phyloP scores from a whole-genome alignment of 2,797 vertebrate genomes.

The Catamblyrhynchus diadema region DNA sequence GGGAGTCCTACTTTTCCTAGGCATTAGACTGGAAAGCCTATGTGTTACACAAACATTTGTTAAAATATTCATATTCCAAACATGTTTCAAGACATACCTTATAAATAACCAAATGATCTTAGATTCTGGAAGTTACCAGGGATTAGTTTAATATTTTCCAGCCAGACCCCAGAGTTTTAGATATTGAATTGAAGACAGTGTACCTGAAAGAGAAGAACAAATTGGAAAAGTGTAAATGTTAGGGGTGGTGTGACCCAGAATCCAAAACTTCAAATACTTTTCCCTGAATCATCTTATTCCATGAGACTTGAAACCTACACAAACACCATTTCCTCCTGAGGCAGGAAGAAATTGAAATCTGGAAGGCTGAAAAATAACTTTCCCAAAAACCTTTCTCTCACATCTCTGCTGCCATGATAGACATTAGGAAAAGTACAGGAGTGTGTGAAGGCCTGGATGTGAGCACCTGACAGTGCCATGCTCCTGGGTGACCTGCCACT shows the following conservation, averaged over 20 bases:
- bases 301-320: not conserved
- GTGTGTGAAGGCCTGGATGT: not conserved
- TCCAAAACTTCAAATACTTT: not conserved
- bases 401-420: not conserved
- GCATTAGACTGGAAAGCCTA: not conserved
- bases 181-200: not conserved
- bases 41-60: not conserved
- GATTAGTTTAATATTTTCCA: not conserved
- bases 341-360: not conserved
- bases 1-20: not conserved
- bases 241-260: not conserved
- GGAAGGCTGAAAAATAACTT: not conserved
- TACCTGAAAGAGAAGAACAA: constrained; percentile 24
- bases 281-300: not conserved
- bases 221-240: not conserved
- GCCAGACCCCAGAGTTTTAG: not conserved
- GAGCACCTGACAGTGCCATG: not conserved
- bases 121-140: not conserved
- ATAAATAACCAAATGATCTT: not conserved
- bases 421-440: not conserved
- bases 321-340: not conserved
- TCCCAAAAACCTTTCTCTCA: not conserved
- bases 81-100: not conserved
- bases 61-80: not conserved
- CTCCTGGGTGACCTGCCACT: not conserved